Evolutionary conservation across 2,888 invertebrate genomes (phyloP).

Genomic region (Latheticus oryzae): DNA sequence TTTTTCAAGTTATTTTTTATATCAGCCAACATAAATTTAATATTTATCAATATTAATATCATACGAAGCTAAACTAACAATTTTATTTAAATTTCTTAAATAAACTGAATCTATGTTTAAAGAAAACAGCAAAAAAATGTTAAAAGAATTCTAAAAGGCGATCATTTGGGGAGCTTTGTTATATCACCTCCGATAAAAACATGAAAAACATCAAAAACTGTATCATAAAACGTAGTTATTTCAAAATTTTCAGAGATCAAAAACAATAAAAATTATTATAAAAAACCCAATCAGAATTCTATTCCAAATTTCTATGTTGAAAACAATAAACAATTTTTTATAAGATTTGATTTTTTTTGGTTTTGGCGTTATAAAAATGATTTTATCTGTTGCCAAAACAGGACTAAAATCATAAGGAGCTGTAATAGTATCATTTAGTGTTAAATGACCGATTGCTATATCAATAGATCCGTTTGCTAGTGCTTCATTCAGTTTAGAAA

Average conservation of each 20-base stretch:
- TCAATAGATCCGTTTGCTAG: conserved; percentile 22
- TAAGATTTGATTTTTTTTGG: conserved; percentile 39
- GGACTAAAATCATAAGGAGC: conserved; percentile 46
- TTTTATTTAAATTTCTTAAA: conserved; percentile 48
- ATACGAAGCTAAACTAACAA: conserved; percentile 40
- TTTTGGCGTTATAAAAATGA: conserved; percentile 37
- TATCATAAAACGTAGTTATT: conserved; percentile 4
- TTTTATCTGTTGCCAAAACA: conserved; percentile 41
- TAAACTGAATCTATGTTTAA: conserved; percentile 46
- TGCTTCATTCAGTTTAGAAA: conserved; percentile 16
- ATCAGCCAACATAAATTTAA: conserved; percentile 1
- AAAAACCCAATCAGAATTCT: conserved; percentile 15
- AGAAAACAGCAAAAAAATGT: conserved; percentile 43
- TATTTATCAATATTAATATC: conserved; percentile 34
- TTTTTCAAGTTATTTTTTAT: too few relatives aligned
- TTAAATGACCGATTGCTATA: conserved; percentile 47
- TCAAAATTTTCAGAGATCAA: conserved; percentile 19
- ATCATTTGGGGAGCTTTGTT: conserved; percentile 9
- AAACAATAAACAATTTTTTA: conserved; percentile 42
- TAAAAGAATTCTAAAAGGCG: conserved; percentile 40
- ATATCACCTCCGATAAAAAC: conserved; percentile 33
- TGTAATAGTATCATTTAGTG: conserved; percentile 44
- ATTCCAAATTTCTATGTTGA: conserved; percentile 41
- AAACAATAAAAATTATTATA: conserved; percentile 16
- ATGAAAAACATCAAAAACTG: conserved; percentile 35